Evolutionary conservation across 2,888 invertebrate species (phyloP).

Genomic region (Andrena bicolor): DNA sequence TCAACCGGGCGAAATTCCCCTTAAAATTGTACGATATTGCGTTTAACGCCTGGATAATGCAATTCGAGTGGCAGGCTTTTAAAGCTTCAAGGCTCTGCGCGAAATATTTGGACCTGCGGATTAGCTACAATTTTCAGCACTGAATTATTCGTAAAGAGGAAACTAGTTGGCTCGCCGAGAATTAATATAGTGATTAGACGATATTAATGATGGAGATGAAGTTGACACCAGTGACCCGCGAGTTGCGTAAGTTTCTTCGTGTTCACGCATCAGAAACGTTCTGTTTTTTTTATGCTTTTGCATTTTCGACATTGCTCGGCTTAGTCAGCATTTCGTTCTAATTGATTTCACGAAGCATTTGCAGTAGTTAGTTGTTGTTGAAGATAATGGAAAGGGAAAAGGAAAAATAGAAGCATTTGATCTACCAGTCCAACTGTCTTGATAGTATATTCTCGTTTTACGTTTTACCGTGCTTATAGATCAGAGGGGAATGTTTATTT

Average conservation of each 20-base stretch:
- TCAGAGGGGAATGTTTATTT: constrained; percentile 58
- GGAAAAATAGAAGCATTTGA: background rate
- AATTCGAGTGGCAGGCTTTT: background rate
- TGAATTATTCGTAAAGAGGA: background rate
- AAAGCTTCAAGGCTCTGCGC: background rate
- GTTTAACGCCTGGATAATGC: constrained; percentile 5
- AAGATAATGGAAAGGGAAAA: background rate
- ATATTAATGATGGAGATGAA: too few relatives aligned
- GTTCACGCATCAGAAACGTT: background rate
- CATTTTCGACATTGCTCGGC: too few relatives aligned
- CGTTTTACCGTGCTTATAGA: constrained; percentile 33
- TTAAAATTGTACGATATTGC: constrained; percentile 4
- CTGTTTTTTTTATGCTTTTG: background rate
- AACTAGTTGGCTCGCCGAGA: background rate
- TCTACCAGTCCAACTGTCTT: background rate
- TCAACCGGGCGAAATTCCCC: background rate
- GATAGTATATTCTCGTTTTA: constrained; percentile 20
- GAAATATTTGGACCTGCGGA: background rate
- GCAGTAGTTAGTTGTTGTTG: background rate
- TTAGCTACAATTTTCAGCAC: background rate
- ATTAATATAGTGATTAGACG: background rate
- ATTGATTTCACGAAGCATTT: background rate
- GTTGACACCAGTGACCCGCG: background rate
- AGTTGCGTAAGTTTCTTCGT: background rate
- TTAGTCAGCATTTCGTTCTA: background rate